A percentile compares a stretch with the other conserved stretches of the same genome.
Evolutionary conservation across 2,797 vertebrate species (phyloP).

Genomic region (Vespertilio murinus): DNA sequence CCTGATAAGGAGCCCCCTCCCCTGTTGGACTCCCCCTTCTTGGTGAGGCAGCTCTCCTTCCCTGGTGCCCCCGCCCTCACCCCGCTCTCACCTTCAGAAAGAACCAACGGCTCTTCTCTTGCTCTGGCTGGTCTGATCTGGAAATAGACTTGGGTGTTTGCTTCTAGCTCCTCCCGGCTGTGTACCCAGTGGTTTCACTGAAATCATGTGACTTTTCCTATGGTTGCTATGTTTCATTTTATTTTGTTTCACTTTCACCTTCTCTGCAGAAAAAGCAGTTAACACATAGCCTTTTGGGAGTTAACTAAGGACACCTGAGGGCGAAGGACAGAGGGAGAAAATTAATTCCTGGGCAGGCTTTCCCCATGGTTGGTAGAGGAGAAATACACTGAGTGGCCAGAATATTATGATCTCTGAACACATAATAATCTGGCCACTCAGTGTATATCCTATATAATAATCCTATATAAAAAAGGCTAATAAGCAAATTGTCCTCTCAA

Average conservation of each 20-base stretch:
- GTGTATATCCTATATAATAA: no score
- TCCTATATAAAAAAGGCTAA: no score
- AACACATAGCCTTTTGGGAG: background rate
- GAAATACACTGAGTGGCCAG: background rate
- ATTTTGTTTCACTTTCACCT: background rate
- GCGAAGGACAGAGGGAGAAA: background rate
- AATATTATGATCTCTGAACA: no score
- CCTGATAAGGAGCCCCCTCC: no score
- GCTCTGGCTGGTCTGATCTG: background rate
- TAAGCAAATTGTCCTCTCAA: no score
- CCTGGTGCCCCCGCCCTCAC: background rate
- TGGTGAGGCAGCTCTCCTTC: background rate
- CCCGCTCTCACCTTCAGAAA: background rate
- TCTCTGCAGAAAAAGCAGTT: background rate
- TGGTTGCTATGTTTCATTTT: background rate
- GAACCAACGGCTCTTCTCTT: background rate
- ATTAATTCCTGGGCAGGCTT: background rate
- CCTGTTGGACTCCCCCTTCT: background rate
- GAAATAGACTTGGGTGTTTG: background rate
- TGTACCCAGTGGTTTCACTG: background rate
- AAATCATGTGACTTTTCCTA: background rate
- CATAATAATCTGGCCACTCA: no score
- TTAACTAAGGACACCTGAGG: background rate
- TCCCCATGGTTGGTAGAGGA: no score
- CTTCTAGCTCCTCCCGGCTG: background rate